These are phyloP conservation scores for Eilema caniola DNA, from an alignment of 2,888 invertebrate species.

Conservation along the genomic window DNA sequence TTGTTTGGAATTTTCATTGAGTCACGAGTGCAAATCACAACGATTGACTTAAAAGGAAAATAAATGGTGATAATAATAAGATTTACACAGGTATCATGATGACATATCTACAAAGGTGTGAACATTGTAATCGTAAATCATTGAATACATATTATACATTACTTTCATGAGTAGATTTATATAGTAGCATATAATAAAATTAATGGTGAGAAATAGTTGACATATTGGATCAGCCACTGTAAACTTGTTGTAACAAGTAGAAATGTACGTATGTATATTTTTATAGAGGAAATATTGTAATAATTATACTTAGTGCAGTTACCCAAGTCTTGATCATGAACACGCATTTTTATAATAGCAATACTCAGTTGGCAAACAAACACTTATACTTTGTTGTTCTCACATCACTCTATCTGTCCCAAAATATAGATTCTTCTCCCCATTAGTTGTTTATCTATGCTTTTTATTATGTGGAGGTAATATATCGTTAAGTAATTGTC, in stretches of 20 bases:
- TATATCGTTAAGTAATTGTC: no score
- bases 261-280: no score
- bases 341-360: no score
- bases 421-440: no score
- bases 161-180: constrained; percentile 56
- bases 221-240: constrained; percentile 66
- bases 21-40: constrained; percentile 58
- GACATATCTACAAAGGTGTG: constrained; percentile 62
- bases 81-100: constrained; percentile 39
- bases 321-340: no score
- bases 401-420: no score
- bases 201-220: constrained; percentile 80
- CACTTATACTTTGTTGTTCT: no score
- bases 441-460: no score
- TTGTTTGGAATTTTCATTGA: constrained; percentile 69
- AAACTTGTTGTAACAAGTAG: constrained; percentile 31
- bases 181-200: constrained; percentile 62
- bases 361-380: no score
- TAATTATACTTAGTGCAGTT: no score
- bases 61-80: constrained; percentile 43
- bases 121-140: constrained; percentile 56
- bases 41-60: constrained; percentile 49
- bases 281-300: no score
- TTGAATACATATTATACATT: constrained; percentile 34
- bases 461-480: no score